Evolutionary conservation across 2,888 invertebrate species (phyloP).

Genomic region (Monopis laevigella): DNA sequence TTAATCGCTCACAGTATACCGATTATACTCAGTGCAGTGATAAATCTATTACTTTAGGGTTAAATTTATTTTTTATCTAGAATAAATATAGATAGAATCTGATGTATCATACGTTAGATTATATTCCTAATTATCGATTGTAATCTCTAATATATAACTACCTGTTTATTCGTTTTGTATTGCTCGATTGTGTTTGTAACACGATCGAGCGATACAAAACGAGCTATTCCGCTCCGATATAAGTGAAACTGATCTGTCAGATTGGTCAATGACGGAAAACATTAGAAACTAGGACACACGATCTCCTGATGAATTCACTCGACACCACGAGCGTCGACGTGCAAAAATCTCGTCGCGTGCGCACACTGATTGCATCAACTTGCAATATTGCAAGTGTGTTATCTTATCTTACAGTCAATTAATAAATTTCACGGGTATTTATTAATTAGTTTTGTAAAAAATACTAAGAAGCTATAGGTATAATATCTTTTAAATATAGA

Average conservation of each 20-base stretch:
- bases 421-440: neutral
- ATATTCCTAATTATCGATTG: no score
- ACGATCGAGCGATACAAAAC: neutral
- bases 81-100: no score
- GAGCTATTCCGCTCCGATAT: neutral
- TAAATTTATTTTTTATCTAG: no score
- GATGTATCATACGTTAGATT: no score
- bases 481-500: no score
- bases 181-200: neutral
- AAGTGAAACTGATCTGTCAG: neutral
- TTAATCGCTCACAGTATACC: no score
- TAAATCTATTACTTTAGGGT: no score
- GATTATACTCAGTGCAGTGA: no score
- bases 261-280: constrained; percentile 3
- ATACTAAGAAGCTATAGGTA: no score
- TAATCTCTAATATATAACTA: no score
- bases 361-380: neutral
- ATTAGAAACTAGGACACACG: neutral
- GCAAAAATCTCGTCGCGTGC: constrained; percentile 1
- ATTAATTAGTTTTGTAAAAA: no score
- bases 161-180: no score
- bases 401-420: neutral
- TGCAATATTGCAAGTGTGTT: neutral
- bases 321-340: neutral
- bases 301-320: neutral